Percentiles rank a stretch among this genome's conserved stretches.
Conservation (phyloP, 2,113 vertebrate species). For the Pongo abelii region DNA sequence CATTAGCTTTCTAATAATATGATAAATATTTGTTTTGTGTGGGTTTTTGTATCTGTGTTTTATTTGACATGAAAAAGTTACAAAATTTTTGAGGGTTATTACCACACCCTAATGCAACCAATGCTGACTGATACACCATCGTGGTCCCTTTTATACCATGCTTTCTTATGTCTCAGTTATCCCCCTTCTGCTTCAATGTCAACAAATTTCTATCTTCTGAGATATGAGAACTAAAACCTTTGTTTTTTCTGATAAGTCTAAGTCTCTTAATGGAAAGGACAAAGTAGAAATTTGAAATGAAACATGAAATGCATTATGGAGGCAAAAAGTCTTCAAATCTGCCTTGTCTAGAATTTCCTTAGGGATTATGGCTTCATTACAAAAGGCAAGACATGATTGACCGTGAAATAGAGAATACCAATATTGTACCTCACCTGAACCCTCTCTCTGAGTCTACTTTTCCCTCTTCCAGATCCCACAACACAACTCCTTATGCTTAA, state of each 20-base stretch:
- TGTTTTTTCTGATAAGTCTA: background rate
- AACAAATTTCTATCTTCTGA: background rate
- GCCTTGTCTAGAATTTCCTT: background rate
- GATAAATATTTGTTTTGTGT: background rate
- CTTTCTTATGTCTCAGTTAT: background rate
- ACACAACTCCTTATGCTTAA: accelerated
- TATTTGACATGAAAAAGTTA: background rate
- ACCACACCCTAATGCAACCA: background rate
- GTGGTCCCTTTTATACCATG: accelerated
- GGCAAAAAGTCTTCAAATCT: background rate
- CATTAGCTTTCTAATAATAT: background rate
- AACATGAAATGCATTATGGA: background rate
- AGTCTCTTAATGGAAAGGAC: background rate
- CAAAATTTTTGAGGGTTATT: background rate
- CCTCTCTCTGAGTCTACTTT: background rate
- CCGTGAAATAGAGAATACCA: background rate
- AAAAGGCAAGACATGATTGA: background rate
- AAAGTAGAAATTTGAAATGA: background rate
- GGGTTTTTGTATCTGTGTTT: background rate
- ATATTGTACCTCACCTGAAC: accelerated
- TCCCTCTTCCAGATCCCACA: background rate
- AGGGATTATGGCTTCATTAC: background rate
- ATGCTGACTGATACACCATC: background rate
- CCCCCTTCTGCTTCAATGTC: background rate
- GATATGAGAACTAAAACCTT: background rate